Evolutionary conservation across 2,113 vertebrate species (phyloP), one percentile per base, ranked within the genome.

Genomic region (Malurus elegans): DNA sequence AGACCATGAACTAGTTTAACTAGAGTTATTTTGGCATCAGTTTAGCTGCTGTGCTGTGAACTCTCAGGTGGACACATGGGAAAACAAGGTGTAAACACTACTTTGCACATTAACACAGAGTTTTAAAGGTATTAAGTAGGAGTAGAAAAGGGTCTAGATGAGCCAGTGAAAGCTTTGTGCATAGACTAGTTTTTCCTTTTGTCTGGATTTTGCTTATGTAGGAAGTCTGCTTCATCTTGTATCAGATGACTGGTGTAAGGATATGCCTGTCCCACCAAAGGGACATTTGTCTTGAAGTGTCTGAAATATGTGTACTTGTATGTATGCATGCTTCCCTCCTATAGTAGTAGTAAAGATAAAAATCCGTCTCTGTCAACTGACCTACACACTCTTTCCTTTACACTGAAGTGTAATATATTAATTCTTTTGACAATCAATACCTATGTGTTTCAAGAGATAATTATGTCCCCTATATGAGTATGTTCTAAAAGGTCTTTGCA

Each of bases 401-500:
- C 34, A 50, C 23, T 48, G 24, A 58, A 70, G 34, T 54, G 34
- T 24, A 71, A 62, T 76, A 54, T 81, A 79, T 76, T 72, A 38
- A 75, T 76, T 76, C 29, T 9, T 81, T 86, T 54, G 64, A 24
- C 28, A 86, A 72, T 60, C 40, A 76, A 25, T 57, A 67, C 21
- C 56, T 38, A 18, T 18, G 14, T 86, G 69, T 91, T 94, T 93
- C 66, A 75, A 88, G 67, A 57, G 26, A 8, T 8, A 88, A 58
- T 31, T 45, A 47, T 95, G 94, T 95, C 88, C 79, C 25, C 29
- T 62, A 29, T 61, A 89, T 7, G 8, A 78, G 45, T 64, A 71
- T 67, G 47, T 95, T 95, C 75, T 89, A 95, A 90, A 94, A 9
- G 38, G 71, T 47, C 19, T 82, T 78, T 95, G 60, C 91, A 95